These are phyloP conservation scores for Sebastes alutus DNA, from an alignment of 2,797 vertebrate genomes.

Conservation along the genomic window DNA sequence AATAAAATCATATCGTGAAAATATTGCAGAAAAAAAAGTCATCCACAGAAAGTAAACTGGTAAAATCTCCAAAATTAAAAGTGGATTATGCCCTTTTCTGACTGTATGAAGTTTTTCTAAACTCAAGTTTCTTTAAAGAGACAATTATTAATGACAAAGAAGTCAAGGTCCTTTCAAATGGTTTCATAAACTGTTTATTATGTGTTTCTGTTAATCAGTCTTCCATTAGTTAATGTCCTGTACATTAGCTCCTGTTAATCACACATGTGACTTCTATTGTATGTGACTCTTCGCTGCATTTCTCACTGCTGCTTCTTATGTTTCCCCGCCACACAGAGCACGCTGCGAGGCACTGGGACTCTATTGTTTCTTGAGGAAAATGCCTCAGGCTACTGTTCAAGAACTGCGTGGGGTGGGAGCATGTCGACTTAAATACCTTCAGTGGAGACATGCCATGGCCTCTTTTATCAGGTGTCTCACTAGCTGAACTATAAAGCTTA, in stretches of 20 bases:
- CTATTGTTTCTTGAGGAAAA: constrained; percentile 75
- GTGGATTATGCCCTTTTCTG: neutral
- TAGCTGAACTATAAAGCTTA: constrained; percentile 76
- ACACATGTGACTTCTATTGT: constrained; percentile 43
- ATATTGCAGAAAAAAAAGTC: neutral
- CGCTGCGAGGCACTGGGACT: constrained; percentile 55
- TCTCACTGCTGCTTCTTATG: constrained; percentile 47
- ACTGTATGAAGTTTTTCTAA: neutral
- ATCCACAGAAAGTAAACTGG: neutral
- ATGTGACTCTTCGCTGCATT: constrained; percentile 38
- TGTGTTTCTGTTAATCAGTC: neutral
- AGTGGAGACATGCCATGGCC: constrained; percentile 73
- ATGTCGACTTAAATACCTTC: constrained; percentile 81
- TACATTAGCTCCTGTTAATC: constrained; percentile 8
- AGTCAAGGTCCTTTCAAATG: neutral
- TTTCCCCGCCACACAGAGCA: constrained; percentile 58
- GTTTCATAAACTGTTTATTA: neutral
- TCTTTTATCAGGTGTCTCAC: constrained; percentile 81
- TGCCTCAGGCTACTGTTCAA: constrained; percentile 79
- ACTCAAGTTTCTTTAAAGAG: neutral
- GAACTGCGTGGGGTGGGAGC: constrained; percentile 76
- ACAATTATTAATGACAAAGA: neutral
- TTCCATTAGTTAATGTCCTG: neutral
- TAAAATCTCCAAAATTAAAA: neutral
- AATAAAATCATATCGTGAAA: too few species aligned